Percentiles rank a stretch among this genome's conserved stretches.
phyloP scores from a whole-genome alignment of 2,888 invertebrate genomes.

The Drosophila incognita region DNA sequence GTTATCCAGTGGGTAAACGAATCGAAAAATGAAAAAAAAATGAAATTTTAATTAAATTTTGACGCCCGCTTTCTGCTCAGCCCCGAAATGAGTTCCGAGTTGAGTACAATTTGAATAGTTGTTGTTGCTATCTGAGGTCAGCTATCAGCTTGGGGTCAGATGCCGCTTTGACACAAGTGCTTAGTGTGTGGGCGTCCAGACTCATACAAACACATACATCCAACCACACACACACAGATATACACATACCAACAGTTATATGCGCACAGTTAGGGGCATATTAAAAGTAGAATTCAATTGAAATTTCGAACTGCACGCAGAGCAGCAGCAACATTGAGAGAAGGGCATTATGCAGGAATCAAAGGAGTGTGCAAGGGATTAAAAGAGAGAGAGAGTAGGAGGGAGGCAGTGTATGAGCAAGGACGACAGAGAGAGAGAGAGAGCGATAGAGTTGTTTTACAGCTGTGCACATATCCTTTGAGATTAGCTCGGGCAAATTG shows the following conservation, averaged over 20 bases:
- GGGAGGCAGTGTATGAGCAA: neutral
- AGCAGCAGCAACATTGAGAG: conserved; percentile 44
- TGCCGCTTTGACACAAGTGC: conserved; percentile 20
- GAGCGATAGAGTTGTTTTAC: conserved; percentile 18
- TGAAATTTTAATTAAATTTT: conserved; percentile 81
- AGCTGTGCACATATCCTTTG: conserved; percentile 59
- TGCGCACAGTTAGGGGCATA: conserved; percentile 54
- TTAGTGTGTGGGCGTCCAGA: conserved; percentile 4
- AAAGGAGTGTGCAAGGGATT: neutral
- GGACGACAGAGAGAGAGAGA: neutral
- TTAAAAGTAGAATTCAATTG: conserved; percentile 78
- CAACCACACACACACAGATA: neutral
- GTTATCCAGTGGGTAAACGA: conserved; percentile 15
- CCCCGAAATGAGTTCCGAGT: conserved; percentile 54
- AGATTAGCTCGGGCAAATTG: conserved; percentile 71
- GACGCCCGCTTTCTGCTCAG: conserved; percentile 62
- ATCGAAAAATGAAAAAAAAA: conserved; percentile 68
- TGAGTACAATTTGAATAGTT: conserved; percentile 44
- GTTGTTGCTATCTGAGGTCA: conserved; percentile 32
- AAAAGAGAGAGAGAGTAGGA: neutral
- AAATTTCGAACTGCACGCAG: conserved; percentile 58
- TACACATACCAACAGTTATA: conserved; percentile 10
- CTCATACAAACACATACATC: neutral
- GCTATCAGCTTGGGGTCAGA: conserved; percentile 38
- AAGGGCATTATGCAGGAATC: neutral